Evolutionary conservation across 2,888 invertebrate species (phyloP).

Genomic region (Diadegma fenestrale): DNA sequence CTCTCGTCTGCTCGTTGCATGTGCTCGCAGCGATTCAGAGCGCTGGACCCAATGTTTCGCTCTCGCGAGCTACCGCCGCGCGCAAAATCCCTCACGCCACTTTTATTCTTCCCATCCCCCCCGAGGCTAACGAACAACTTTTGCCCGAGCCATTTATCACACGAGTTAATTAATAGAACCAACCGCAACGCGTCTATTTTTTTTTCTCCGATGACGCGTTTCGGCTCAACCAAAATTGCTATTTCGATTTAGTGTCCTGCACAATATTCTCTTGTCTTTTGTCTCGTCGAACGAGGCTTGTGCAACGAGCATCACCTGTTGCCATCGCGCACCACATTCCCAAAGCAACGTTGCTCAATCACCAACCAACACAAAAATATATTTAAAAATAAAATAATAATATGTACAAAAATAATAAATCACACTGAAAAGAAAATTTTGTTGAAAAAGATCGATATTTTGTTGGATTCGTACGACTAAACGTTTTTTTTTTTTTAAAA

Average conservation of each 20-base stretch:
- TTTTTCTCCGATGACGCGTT: slow-evolving; percentile 47
- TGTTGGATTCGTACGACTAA: too few species aligned
- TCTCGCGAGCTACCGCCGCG: slow-evolving; percentile 36
- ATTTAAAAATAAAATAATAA: background rate
- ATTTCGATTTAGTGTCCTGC: slow-evolving; percentile 58
- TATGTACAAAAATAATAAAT: too few species aligned
- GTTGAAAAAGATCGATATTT: too few species aligned
- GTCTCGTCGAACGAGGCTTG: background rate
- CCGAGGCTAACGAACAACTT: slow-evolving; percentile 51
- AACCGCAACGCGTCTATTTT: slow-evolving; percentile 69
- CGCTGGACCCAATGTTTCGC: too few species aligned
- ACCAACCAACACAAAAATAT: background rate
- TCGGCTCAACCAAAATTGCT: slow-evolving; percentile 76
- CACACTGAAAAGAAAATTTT: too few species aligned
- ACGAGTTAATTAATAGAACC: slow-evolving; percentile 81
- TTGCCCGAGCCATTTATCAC: slow-evolving; percentile 79
- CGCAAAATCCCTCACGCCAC: slow-evolving; percentile 67
- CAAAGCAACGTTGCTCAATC: background rate
- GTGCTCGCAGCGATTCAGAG: slow-evolving; percentile 24
- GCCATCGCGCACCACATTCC: background rate
- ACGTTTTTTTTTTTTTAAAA: too few species aligned
- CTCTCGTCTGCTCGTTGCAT: too few species aligned
- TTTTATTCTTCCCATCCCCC: slow-evolving; percentile 59
- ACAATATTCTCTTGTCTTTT: slow-evolving; percentile 11
- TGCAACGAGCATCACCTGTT: background rate